Evolutionary conservation across 64 coral and sea anemone species (phyloP), one percentile per base, ranked within the genome.

Genomic region (Pocillopora verrucosa): DNA sequence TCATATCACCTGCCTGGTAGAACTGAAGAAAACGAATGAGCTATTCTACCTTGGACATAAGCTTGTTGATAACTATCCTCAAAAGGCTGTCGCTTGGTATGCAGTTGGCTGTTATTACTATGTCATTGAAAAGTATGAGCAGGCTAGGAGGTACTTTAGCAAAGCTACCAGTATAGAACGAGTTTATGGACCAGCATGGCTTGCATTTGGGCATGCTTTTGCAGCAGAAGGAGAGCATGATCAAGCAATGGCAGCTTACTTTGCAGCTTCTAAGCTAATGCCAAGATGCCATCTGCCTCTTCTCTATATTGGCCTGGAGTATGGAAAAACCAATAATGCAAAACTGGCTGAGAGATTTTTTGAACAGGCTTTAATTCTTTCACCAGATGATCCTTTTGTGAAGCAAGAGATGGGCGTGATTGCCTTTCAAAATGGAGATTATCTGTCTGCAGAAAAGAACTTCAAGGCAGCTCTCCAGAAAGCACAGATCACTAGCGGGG

Each of bases 191-290:
- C 91, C 90, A 60, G 97, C 97, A 68, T 99, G 97, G 97, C 91
- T 99, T 88, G 97, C 88, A 80, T 99, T 99, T 95, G 97, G 97
- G 26, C 97, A 99, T 61, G 89, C 97, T 1, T 99, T 99, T 91
- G 97, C 97, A 12, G 94, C 91, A 62, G 97, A 99, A 89, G 97
- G 94, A 12, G 97, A 99, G 56, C 97, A 99, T 91, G 96, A 98
- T 72, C 96, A 98, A 89, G 96, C 96, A 76, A 98, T 98, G 96
- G 93, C 96, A 79, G 94, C 96, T 26, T 98, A 98, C 73, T 98
- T 98, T 78, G 95, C 93, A 78, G 96, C 96, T 17, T 98, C 96
- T 15, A 98, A 95, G 74, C 74, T 98, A 60, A 98, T 98, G 96
- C 96, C 93, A n/a, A 84, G 89, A 17, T 95, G 91, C 19, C 94